A percentile compares a stretch with the other conserved stretches of the same genome.
phyloP scores from a whole-genome alignment of 2,797 vertebrate genomes.

The Lates japonicus region DNA sequence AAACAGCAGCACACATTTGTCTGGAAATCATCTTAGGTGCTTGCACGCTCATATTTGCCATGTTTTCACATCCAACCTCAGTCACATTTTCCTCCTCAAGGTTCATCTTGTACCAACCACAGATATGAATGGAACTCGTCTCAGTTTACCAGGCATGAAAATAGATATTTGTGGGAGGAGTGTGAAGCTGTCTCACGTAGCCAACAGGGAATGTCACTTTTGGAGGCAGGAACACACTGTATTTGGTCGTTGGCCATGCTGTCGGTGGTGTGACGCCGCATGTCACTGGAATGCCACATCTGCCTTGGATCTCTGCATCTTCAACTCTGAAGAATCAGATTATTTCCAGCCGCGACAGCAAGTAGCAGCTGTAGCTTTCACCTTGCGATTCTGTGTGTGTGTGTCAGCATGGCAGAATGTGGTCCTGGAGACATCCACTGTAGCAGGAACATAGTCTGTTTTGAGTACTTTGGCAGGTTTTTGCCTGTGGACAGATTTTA shows the following conservation, averaged over 20 bases:
- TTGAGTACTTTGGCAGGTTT: no score
- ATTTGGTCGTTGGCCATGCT: constrained; percentile 18
- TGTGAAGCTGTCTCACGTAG: constrained; percentile 4
- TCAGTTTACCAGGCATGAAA: constrained; percentile 55
- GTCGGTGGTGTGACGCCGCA: background rate
- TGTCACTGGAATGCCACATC: constrained; percentile 10
- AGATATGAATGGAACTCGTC: constrained; percentile 45
- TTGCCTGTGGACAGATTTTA: no score
- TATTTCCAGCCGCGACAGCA: constrained; percentile 1
- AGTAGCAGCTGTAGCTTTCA: no score
- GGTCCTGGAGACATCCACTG: no score
- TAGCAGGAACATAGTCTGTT: no score
- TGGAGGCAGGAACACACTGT: constrained; percentile 11
- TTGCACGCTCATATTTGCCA: background rate
- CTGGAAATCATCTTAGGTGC: constrained; percentile 2
- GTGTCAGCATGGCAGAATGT: no score
- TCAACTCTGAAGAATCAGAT: constrained; percentile 48
- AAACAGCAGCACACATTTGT: background rate
- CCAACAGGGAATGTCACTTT: constrained; percentile 35
- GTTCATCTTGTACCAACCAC: background rate
- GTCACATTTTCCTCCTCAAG: constrained; percentile 1
- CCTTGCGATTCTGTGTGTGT: no score
- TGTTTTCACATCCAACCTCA: constrained; percentile 21
- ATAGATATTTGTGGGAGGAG: constrained; percentile 48
- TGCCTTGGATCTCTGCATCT: background rate